Conservation (phyloP, 2,797 vertebrate genomes). For the Gymnodraco acuticeps region DNA sequence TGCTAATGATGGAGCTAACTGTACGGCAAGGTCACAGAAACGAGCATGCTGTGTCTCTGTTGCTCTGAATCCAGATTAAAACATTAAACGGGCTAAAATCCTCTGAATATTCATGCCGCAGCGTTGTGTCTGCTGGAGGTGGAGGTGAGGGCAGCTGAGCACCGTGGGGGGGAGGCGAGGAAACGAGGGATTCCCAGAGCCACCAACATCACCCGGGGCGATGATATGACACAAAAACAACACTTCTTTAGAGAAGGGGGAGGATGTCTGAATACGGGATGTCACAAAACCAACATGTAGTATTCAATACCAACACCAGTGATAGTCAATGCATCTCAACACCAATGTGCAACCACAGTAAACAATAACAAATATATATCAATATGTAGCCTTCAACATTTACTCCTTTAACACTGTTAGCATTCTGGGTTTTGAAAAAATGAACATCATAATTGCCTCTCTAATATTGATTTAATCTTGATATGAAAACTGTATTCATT, state of each 20-base stretch:
- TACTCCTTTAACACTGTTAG: too few species aligned
- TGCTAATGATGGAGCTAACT: conserved; percentile 24
- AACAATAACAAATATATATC: too few species aligned
- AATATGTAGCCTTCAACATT: too few species aligned
- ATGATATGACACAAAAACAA: neutral
- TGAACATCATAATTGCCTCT: too few species aligned
- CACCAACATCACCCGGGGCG: conserved; percentile 9
- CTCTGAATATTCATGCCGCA: conserved; percentile 56
- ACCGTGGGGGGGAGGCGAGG: conserved; percentile 24
- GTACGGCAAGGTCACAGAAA: conserved; percentile 38
- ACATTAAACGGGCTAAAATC: conserved; percentile 9
- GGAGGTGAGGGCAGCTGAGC: conserved; percentile 14
- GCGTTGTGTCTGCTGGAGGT: conserved; percentile 22
- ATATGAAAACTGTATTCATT: too few species aligned
- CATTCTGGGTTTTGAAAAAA: too few species aligned
- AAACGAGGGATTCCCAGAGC: conserved; percentile 38
- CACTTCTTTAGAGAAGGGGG: too few species aligned
- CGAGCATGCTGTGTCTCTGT: neutral
- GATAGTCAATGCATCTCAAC: too few species aligned
- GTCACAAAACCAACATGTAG: too few species aligned
- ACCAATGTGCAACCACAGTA: too few species aligned
- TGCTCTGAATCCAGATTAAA: conserved; percentile 36
- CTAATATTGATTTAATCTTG: too few species aligned
- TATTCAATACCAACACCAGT: too few species aligned
- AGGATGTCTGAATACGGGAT: neutral